Conservation (phyloP, 2,797 vertebrate species). For the Trachops cirrhosus region DNA sequence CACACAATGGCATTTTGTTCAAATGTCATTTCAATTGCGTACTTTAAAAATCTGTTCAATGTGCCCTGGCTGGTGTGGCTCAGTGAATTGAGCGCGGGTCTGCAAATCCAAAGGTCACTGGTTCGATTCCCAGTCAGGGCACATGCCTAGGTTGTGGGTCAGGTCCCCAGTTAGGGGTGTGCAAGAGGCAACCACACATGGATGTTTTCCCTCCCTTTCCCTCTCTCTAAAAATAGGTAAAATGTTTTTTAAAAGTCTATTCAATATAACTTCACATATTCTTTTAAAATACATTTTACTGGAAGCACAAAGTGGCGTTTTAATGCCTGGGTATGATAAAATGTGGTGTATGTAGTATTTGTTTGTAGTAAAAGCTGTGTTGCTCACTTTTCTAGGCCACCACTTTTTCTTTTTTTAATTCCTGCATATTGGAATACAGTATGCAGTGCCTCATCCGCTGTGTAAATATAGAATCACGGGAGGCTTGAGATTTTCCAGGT, state of each 20-base stretch:
- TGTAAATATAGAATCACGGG: constrained; percentile 11
- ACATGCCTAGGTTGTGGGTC: no score
- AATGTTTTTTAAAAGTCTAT: background rate
- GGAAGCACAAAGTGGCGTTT: background rate
- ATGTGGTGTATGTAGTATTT: background rate
- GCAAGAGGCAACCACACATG: no score
- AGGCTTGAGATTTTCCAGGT: background rate
- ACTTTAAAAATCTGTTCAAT: constrained; percentile 43
- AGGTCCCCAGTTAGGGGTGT: no score
- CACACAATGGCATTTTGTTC: constrained; percentile 7
- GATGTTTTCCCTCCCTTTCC: no score
- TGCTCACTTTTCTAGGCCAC: background rate
- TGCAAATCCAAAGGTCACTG: no score
- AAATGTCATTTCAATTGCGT: constrained; percentile 41
- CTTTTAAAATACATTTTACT: constrained; percentile 24
- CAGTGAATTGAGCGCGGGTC: no score
- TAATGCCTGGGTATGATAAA: background rate
- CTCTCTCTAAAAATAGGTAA: no score
- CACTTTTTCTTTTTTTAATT: background rate
- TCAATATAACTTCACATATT: background rate
- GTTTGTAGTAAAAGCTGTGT: background rate
- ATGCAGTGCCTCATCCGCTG: background rate
- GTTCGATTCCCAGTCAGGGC: no score
- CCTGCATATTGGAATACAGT: background rate
- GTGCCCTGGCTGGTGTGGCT: background rate